Evolutionary conservation across 2,113 vertebrate genomes (phyloP).

Genomic region (Chlorodrepanis virens): DNA sequence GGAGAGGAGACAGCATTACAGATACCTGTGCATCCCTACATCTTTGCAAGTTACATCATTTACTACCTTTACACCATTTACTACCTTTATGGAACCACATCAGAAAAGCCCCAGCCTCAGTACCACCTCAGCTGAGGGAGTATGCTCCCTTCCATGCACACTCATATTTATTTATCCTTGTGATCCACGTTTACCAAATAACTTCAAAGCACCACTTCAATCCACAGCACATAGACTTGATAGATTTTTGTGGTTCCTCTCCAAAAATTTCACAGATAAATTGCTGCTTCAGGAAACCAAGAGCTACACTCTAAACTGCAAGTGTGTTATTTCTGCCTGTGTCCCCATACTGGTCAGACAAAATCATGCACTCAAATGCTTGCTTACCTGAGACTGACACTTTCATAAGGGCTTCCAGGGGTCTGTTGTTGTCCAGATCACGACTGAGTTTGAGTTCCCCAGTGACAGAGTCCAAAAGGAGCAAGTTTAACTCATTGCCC

Average conservation of each 20-base stretch:
- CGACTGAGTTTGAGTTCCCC: slow-evolving; percentile 91
- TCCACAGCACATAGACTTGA: background rate
- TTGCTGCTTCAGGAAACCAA: background rate
- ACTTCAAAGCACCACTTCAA: background rate
- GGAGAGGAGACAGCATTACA: background rate
- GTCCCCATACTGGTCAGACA: background rate
- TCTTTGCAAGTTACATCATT: background rate
- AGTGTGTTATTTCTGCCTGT: background rate
- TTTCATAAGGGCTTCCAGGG: slow-evolving; percentile 91
- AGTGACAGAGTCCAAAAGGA: slow-evolving; percentile 85
- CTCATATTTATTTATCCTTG: background rate
- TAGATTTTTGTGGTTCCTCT: background rate
- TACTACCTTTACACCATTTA: background rate
- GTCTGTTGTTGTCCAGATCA: slow-evolving; percentile 91
- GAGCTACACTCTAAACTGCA: background rate
- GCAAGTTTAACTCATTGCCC: slow-evolving; percentile 89
- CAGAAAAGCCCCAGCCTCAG: background rate
- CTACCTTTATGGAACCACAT: background rate
- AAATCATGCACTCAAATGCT: accelerated
- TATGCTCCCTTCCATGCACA: background rate
- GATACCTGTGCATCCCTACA: background rate
- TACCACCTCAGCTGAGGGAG: background rate
- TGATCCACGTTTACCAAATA: background rate
- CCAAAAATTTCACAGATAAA: background rate
- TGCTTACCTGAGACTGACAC: slow-evolving; percentile 90